Base-by-base conservation (phyloP, 2,797 vertebrate species). In the Eulemur mongoz region DNA sequence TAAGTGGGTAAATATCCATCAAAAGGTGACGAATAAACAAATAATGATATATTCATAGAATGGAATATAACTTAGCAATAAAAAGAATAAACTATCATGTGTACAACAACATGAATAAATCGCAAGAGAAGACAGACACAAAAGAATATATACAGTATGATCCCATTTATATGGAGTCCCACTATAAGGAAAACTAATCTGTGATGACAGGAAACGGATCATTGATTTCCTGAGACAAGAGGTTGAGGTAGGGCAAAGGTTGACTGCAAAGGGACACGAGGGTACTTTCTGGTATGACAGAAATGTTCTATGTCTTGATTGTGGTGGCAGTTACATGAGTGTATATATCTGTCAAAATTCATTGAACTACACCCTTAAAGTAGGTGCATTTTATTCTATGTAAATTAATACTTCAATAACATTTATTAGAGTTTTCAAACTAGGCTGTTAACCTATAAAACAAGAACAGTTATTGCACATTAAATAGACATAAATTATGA, bases 381-480 rank as follows among this genome's bases (percentile, higher is more conserved):
- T 38, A 78, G 13, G 23, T 73, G 4, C 7, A 61, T 72, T 96
- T 72, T 45, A 91, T 50, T 76, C 54, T 65, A 32, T n/a, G 43
- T 35, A 93, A 86, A 86, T 45, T 61, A 52, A 92, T 72, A 23
- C 50, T 12, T 61, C 45, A 91, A 59, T 63, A 69, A 95, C 80
- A 94, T 82, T 7, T 75, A 88, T 72, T 54, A 90, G n/a, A 87
- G 72, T 57, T 65, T 73, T 59, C 52, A 80, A 93, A 63, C 82
- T 35, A 95, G 50, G 1, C 50, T 61, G 7, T 5, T 38, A 76
- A 14, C 25, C 52, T 63, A 89, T 38, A 93, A 89, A 80, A 1
- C 6, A 52, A 92, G 45, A 50, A 3, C 1, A 87, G 38, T 27
- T 69, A 69, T 40, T 25, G 14, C 22, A 43, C 17, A 18, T 57